Evolutionary conservation across 2,888 invertebrate genomes (phyloP), one percentile per base, ranked within the genome.

Genomic region (Sabatieria punctata): DNA sequence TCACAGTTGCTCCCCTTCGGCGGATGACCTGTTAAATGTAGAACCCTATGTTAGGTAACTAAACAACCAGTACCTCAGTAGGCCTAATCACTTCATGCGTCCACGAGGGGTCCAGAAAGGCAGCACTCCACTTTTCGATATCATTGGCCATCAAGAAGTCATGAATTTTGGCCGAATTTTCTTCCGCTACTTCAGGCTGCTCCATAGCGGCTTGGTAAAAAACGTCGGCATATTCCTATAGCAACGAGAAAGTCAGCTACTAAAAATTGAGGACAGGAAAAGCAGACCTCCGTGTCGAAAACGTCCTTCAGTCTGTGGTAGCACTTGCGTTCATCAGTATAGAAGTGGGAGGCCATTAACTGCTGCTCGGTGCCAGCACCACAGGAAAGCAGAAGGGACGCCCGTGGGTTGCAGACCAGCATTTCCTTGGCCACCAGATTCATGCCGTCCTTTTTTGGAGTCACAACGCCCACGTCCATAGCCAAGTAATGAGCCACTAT

Each of bases 101-200:
- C 63, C 63, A 63, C 36, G 55, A 52, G 2, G 63, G 63, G 48
- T 63, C 63, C 47, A 63, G 49, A 46, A 60, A 60, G n/a, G 55
- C 54, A 8, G 52, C 48, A 27, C 56, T 56, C 60, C 60, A 60
- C 43, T 59, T 57, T 30, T 58, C 60, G 39, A 62, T 62, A 48
- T 63, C 63, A 46, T 63, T 60, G 19, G 57, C 57, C 54, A 60
- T 54, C 22, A 64, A 55, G 52, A 63, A 63, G 48, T 63, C 58
- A 49, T 59, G 49, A 37, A 59, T 47, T n/a, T 33, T 22, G 39
- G 38, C 45, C 15, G 35, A 30, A 19, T 49, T 23, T 30, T 22
- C 26, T 25, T 19, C 30, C 13, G 15, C 30, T 30, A 22, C 30
- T 33, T 30, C 22, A 1, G 15, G 2, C 19, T 21, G 22, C 25